Base-by-base conservation (phyloP, 2,113 vertebrate genomes). In the Edolisoma coerulescens region DNA sequence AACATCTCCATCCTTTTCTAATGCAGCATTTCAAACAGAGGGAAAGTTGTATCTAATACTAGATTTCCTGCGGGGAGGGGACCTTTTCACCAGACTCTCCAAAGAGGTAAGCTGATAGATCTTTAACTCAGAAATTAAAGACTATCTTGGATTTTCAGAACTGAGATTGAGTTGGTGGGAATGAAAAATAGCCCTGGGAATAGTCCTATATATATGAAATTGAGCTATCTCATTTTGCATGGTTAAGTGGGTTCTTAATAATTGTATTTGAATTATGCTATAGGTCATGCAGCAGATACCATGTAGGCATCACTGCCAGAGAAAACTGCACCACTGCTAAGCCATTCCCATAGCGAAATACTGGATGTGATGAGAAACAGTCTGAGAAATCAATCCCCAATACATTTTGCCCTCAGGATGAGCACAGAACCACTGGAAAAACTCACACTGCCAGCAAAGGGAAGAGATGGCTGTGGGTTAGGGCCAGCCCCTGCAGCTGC, bases 31-130 rank as follows among this genome's bases (percentile, higher is more conserved):
- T 97, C 99, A 99, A 98, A 99, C 99, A 16, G 99, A 99, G 87
- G 99, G 99, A 28, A 99, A 99, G 91, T 98, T 99, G 73, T 99
- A 99, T 95, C 98, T 99, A 96, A 99, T 99, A 94, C 97, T 99
- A 83, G 99, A 99, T 98, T 99, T 99, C 96, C 99, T 99, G 63
- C 95, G 99, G 65, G 99, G 99, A 76, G 99, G 99, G 30, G 99
- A 99, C 96, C 99, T 99, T 96, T 99, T 99, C 97, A 99, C 99
- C 82, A 98, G 99, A 81, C 98, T 99, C 81, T 99, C 99, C 93
- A 99, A 99, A 97, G 99, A 99, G 99, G 99, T 98, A 93, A 96
- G 97, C 71, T 30, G 23, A 20, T 20, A 33, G 37, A 83, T 52
- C 59, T 61, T 80, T 28, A 68, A 63, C 23, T 69, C 15, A 21